Percentiles rank a stretch among this genome's conserved stretches.
These are phyloP conservation scores for Urocolius indicus DNA, from an alignment of 2,113 vertebrate species.

Conservation along the genomic window DNA sequence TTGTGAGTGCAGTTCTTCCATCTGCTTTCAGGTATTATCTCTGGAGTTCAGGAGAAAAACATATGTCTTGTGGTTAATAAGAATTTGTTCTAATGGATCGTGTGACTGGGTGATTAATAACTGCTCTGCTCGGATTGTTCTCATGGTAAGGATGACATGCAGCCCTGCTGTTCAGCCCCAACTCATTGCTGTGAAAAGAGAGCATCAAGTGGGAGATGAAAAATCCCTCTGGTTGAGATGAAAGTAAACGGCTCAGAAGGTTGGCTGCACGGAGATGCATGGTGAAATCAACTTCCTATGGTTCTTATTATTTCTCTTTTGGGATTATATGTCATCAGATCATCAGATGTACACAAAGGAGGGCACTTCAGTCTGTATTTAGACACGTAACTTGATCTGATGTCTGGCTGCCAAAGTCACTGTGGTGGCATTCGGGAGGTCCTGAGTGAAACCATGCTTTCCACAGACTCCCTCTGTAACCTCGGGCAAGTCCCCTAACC, in stretches of 20 bases:
- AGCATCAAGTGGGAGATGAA: constrained; percentile 66
- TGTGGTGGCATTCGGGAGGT: neutral
- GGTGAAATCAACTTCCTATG: neutral
- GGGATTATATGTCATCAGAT: constrained; percentile 31
- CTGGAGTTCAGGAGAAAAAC: constrained; percentile 71
- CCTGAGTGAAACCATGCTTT: neutral
- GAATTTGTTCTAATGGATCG: constrained; percentile 66
- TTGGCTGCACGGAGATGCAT: constrained; percentile 10
- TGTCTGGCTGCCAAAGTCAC: neutral
- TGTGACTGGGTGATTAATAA: constrained; percentile 75
- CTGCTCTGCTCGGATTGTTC: constrained; percentile 61
- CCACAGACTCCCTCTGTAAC: neutral
- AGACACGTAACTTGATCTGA: neutral
- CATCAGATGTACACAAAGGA: neutral
- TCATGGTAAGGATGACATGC: constrained; percentile 46
- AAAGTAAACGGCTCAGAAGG: constrained; percentile 61
- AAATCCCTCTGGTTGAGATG: constrained; percentile 71
- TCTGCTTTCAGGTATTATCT: constrained; percentile 71
- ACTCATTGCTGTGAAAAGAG: neutral
- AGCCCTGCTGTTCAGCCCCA: constrained; percentile 22
- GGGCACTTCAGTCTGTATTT: neutral
- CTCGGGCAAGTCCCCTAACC: neutral
- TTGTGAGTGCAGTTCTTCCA: constrained; percentile 56
- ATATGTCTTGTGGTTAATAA: constrained; percentile 70
- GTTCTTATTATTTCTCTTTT: constrained; percentile 32